phyloP scores from a whole-genome alignment of 2,797 vertebrate species.

The Heteromormyrus szaboi region DNA sequence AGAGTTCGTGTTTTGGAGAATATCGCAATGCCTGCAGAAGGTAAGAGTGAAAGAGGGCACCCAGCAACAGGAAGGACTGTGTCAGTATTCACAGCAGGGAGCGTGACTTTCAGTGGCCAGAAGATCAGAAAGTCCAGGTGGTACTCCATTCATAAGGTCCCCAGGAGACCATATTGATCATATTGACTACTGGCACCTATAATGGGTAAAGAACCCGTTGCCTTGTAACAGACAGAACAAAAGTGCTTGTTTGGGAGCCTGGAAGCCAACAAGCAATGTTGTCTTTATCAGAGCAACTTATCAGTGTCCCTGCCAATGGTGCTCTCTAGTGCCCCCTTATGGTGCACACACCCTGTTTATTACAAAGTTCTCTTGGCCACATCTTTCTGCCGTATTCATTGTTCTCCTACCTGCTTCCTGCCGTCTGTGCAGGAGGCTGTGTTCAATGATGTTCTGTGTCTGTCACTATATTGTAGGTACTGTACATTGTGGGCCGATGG shows the following conservation, averaged over 20 bases:
- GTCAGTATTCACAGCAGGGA: neutral
- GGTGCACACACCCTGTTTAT: neutral
- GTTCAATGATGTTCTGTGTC: neutral
- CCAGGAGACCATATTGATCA: neutral
- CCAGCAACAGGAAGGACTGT: neutral
- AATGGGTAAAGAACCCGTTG: neutral
- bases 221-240: neutral
- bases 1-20: neutral
- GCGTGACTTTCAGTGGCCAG: neutral
- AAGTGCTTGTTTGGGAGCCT: neutral
- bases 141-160: neutral
- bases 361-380: neutral
- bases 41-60: neutral
- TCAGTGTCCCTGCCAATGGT: neutral
- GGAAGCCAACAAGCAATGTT: neutral
- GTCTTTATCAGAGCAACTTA: neutral
- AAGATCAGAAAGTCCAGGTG: neutral
- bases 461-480: neutral
- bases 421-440: neutral
- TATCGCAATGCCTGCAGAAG: neutral
- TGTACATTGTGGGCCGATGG: neutral
- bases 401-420: neutral
- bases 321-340: slow-evolving; percentile 14
- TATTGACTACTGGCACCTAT: neutral
- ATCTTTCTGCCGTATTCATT: neutral